Base-by-base conservation (phyloP, 2,888 invertebrate species). In the Rotaria sp. region DNA sequence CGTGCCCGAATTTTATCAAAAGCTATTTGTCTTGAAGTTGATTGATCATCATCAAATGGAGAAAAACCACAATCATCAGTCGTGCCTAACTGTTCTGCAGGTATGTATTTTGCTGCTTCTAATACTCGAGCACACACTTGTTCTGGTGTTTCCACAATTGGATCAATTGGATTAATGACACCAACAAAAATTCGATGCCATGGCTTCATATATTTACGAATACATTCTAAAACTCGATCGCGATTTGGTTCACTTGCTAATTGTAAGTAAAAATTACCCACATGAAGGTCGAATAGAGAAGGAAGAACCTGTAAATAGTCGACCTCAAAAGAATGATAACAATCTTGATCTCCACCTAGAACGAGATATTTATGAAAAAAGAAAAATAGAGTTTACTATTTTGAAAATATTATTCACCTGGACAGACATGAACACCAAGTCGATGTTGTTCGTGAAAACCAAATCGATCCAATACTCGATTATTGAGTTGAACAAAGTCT, bases 391-490 rank as follows among this genome's bases (percentile, higher is more conserved):
- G 8, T 52, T 21, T 24, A 24, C 21, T 5, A 5, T 24, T 52
- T 8, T 7, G 41, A 24, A 24, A 52, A 4, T 52, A 24, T 50
- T 50, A 3, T 15, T 15, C 38, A 67, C 67, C 80, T 45, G 80
- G n/a, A 80, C 80, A 80, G n/a, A 80, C 45, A 45, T 80, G 80
- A 80, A 80, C 80, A 80, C 80, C 80, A 80, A 80, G 41, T 45
- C 45, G 41, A n/a, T 45, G 41, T 80, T 80, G 80, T 80, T 80
- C 45, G 0, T 26, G 45, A 45, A 45, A 45, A 18, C 15, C n/a
- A 45, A 80, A 80, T n/a, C 80, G 80, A 80, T 80, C 80, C 24
- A 80, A 45, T 38, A 80, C 80, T 80, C 13, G 80, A 80, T 80
- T 80, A n/a, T 80, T 80, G 0, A 80, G 2, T 41, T 41, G 45